Percentiles rank a stretch among this genome's conserved stretches.
These are phyloP conservation scores for Helobdella robusta DNA, from an alignment of 2,888 invertebrate species.

Conservation along the genomic window DNA sequence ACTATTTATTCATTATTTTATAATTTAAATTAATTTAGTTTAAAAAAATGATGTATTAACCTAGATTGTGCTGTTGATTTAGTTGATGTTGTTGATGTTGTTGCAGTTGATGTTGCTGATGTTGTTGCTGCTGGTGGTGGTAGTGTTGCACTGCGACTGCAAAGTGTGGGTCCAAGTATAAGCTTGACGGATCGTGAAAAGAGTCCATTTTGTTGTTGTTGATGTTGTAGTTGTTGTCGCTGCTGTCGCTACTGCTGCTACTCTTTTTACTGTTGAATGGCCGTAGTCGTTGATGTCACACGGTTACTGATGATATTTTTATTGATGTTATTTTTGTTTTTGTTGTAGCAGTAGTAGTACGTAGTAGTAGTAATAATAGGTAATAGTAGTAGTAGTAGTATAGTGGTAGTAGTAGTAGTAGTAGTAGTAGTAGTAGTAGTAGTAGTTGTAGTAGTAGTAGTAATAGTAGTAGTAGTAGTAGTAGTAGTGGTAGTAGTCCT, in stretches of 20 bases:
- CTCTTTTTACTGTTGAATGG: background rate
- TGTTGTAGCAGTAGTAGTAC: background rate
- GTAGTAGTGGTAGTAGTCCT: background rate
- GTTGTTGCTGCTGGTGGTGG: slow-evolving; percentile 22
- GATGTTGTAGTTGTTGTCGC: background rate
- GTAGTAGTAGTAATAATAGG: too few species aligned
- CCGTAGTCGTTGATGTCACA: background rate
- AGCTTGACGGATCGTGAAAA: slow-evolving; percentile 25
- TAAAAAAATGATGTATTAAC: too few species aligned
- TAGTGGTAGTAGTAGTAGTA: background rate
- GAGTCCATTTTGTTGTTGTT: slow-evolving; percentile 22
- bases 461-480: background rate
- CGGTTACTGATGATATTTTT: background rate
- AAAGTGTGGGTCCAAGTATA: slow-evolving; percentile 28
- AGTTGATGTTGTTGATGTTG: slow-evolving; percentile 18
- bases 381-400: background rate
- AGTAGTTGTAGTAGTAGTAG: background rate
- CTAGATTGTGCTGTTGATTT: slow-evolving; percentile 20
- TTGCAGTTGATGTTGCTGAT: slow-evolving; percentile 22
- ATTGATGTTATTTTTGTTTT: background rate
- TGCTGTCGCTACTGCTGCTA: background rate
- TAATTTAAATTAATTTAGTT: too few species aligned
- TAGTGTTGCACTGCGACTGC: slow-evolving; percentile 25
- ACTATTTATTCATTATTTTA: too few species aligned
- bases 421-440: background rate